Evolutionary conservation across 2,888 invertebrate species (phyloP), one percentile per base, ranked within the genome.

Genomic region (Drosophila demipolita): DNA sequence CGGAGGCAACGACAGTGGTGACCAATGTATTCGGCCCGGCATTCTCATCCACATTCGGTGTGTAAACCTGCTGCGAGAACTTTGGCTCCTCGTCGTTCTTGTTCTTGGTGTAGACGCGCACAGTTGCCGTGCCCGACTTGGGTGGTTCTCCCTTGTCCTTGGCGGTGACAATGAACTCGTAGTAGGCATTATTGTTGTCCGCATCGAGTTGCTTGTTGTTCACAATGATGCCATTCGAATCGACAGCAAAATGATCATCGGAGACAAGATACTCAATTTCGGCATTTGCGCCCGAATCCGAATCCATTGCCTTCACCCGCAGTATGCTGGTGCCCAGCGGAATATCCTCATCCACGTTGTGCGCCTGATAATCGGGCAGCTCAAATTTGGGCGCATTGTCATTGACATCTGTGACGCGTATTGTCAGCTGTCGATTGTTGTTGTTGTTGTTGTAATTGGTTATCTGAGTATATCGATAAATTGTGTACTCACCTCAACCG

Each of bases 21-120:
- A 99, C 98, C 53, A 99, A 94, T 7, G 99, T 98, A 90, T 98
- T 98, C 0, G 98, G 97, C 0, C 98, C 98, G 12, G 98, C 98
- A 92, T 98, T 98, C 93, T 98, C 98, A 91, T 98, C 98, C 1
- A 98, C 98, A 93, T 98, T 98, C 0, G 98, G 98, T 2, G 98
- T 98, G 93, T 98, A 98, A 4, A 98, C 98, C 94, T 98, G 98
- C 90, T 98, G 98, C 0, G 98, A 98, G 92, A 98, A 98, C 93
- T 98, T 98, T 0, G 99, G 99, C 91, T 98, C 97, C 93, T 99
- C 99, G 91, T 99, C 99, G 93, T 99, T 99, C 93, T 98, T 98
- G 91, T 99, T 99, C 91, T 98, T 98, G n/a, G 99, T 99, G 91
- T 98, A 98, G 66, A 99, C 96, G 67, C 98, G 95, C 20, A 99